Evolutionary conservation across 2,888 invertebrate genomes (phyloP).

Genomic region (Sminthurides aquaticus): DNA sequence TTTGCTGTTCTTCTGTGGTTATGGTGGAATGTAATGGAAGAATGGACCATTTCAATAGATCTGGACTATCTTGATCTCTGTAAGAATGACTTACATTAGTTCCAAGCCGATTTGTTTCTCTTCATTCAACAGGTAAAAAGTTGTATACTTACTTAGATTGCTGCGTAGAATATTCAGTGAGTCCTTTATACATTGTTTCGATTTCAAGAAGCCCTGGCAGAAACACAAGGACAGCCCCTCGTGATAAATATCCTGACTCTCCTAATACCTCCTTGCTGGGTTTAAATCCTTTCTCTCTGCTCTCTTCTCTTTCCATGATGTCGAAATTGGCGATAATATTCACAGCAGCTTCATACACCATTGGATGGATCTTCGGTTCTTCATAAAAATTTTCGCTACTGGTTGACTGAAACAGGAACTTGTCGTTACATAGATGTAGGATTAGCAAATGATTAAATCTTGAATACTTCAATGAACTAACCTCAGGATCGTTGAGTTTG

Average conservation of each 20-base stretch:
- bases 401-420: not conserved
- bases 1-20: conserved; percentile 65
- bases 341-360: conserved; percentile 57
- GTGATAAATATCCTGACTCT: not conserved
- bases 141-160: conserved; percentile 9
- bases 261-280: not conserved
- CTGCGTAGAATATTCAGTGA: conserved; percentile 25
- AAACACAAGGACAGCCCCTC: conserved; percentile 74
- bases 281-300: not conserved
- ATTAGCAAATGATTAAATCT: too few relatives aligned
- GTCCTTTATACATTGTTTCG: conserved; percentile 39
- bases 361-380: conserved; percentile 55
- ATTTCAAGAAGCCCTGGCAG: conserved; percentile 75
- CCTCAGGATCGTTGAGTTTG: too few relatives aligned
- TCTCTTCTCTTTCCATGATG: conserved; percentile 52
- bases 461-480: too few relatives aligned
- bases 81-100: not conserved
- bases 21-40: conserved; percentile 65
- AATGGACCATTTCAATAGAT: conserved; percentile 40
- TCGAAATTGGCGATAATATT: conserved; percentile 62
- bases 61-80: conserved; percentile 16
- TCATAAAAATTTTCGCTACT: conserved; percentile 32
- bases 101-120: not conserved
- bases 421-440: not conserved
- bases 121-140: not conserved